Base-by-base conservation (phyloP, 2,113 vertebrate species). In the Pseudorectes ferrugineus region DNA sequence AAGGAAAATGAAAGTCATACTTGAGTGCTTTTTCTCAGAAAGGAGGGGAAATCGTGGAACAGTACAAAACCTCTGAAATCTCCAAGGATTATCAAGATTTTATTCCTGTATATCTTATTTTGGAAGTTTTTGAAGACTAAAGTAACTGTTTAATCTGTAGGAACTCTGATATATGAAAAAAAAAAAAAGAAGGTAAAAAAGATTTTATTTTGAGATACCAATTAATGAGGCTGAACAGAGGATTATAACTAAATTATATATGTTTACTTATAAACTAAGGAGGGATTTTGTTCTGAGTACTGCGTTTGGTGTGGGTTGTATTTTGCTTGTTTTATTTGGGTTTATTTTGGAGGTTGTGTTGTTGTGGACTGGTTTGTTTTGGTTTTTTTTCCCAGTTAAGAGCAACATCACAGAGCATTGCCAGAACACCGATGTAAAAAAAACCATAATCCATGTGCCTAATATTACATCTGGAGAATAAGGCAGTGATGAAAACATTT, bases 51-150 rank as follows among this genome's bases (percentile, higher is more conserved):
- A 88, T 12, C 7, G 5, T 28, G n/a, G 25, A 92, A 78, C n/a
- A 71, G n/a, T 17, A 91, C 12, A 89, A 84, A 94, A 82, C 18
- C 42, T 29, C 66, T 36, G 22, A 89, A 89, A 93, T 52, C 36
- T 5, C 12, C 24, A 65, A 12, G 31, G 61, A 76, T 33, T 85
- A 48, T 6, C 42, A 42, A 22, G 5, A 75, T 57, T 89, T 78
- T 91, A 75, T 55, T 87, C 52, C 33, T 9, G 11, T 10, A 29
- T 33, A 77, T 33, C 46, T 89, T 73, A 62, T 38, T 67, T 81
- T 46, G n/a, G 6, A 90, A 85, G 55, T 70, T 89, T 91, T 33
- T 67, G 40, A 86, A 92, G 38, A 81, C 38, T 62, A 38, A 79
- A 86, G 26, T 55, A 86, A 71, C 33, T 78, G 6, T 51, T 74